Evolutionary conservation across 2,113 vertebrate species (phyloP).

Genomic region (Emydocephalus ijimae): DNA sequence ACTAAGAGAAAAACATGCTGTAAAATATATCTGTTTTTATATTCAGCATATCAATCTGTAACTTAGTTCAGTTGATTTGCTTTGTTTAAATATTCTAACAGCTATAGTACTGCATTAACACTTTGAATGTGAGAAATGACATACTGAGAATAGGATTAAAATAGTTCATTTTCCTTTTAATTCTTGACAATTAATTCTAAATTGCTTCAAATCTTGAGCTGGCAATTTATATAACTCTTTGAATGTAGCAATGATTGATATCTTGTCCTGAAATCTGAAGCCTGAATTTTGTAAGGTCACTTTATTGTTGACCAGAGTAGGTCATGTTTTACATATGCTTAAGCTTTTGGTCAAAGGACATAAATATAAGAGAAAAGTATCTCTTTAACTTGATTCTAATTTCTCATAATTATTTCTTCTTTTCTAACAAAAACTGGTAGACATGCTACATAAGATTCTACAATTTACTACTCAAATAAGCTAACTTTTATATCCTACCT

Average conservation of each 20-base stretch:
- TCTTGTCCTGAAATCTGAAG: conserved; percentile 58
- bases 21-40: conserved; percentile 20
- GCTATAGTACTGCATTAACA: conserved; percentile 31
- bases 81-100: conserved; percentile 24
- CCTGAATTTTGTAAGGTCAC: conserved; percentile 46
- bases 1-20: not conserved
- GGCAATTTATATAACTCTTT: conserved; percentile 48
- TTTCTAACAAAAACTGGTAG: not conserved
- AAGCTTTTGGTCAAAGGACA: not conserved
- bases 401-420: not conserved
- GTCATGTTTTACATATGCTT: not conserved
- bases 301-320: conserved; percentile 37
- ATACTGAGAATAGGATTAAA: conserved; percentile 50
- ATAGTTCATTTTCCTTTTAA: conserved; percentile 39
- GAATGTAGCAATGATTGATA: conserved; percentile 57
- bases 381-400: not conserved
- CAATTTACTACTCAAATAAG: not conserved
- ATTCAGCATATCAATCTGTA: conserved; percentile 11
- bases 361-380: conserved; percentile 16
- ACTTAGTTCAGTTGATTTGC: conserved; percentile 23
- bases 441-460: not conserved
- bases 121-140: conserved; percentile 46
- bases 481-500: not conserved
- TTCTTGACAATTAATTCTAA: conserved; percentile 55
- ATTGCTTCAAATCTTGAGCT: conserved; percentile 45